These are phyloP conservation scores for Aphaenogaster ashmeadi DNA, from an alignment of 1,140 invertebrate genomes.

Conservation along the genomic window DNA sequence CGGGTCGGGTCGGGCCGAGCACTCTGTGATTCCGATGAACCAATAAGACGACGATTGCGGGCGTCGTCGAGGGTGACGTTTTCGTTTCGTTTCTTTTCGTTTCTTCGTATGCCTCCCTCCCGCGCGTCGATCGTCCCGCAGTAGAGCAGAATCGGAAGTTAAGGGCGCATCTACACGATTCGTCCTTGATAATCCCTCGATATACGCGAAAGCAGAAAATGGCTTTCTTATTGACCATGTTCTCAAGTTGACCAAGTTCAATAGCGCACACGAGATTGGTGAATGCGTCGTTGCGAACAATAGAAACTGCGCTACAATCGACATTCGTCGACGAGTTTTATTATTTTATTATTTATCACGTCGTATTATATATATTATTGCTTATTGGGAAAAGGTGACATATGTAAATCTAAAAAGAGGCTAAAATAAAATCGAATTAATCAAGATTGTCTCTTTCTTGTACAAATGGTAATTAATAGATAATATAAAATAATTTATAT, in stretches of 20 bases:
- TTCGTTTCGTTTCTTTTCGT: constrained; percentile 50
- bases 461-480: neutral
- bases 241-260: constrained; percentile 17
- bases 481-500: constrained; percentile 9
- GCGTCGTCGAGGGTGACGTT: constrained; percentile 46
- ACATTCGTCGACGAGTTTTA: neutral
- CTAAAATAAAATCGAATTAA: neutral
- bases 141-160: constrained; percentile 34
- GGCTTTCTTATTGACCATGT: constrained; percentile 34
- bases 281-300: constrained; percentile 24
- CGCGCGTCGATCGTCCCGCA: neutral
- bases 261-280: constrained; percentile 8
- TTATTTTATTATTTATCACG: neutral
- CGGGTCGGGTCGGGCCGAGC: constrained; percentile 31
- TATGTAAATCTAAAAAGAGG: neutral
- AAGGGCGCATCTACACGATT: constrained; percentile 14
- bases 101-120: neutral
- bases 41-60: constrained; percentile 72
- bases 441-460: neutral
- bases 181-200: constrained; percentile 20
- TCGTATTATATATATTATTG: neutral
- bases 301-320: neutral
- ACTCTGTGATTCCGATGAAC: constrained; percentile 70
- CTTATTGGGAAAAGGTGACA: neutral
- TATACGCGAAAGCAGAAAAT: constrained; percentile 25